Conservation (phyloP, 2,797 vertebrate species). For the Acropternis orthonyx region DNA sequence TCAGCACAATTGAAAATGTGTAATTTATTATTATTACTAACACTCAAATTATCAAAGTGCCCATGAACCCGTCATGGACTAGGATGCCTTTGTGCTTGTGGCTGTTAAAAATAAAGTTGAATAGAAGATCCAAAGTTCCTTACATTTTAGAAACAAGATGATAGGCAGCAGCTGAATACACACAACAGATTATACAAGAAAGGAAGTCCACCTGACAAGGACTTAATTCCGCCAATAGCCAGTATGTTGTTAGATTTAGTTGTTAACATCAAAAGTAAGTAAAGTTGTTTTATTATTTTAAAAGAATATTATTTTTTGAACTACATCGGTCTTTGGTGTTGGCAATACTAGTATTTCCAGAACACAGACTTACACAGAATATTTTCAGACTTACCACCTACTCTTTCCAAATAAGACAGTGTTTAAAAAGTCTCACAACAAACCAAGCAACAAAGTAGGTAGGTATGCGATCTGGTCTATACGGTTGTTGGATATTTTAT, state of each 20-base stretch:
- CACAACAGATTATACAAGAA: not conserved
- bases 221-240: not conserved
- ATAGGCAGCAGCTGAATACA: not conserved
- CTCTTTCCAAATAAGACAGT: not conserved
- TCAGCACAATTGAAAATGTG: not conserved
- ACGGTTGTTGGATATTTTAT: not conserved
- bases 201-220: not conserved
- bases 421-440: not conserved
- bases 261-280: not conserved
- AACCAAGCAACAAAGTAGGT: not conserved
- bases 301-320: not conserved
- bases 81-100: not conserved
- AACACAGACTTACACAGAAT: not conserved
- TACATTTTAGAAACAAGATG: not conserved
- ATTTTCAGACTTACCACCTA: not conserved
- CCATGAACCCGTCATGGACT: rapidly evolving
- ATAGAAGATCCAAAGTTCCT: not conserved
- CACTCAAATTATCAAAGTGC: not conserved
- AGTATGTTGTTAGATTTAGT: not conserved
- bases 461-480: not conserved
- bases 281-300: not conserved
- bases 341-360: not conserved
- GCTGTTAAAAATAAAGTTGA: not conserved
- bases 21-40: not conserved
- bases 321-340: not conserved